Base-by-base conservation (phyloP, 2,888 invertebrate genomes). In the Dorcus hopei region DNA sequence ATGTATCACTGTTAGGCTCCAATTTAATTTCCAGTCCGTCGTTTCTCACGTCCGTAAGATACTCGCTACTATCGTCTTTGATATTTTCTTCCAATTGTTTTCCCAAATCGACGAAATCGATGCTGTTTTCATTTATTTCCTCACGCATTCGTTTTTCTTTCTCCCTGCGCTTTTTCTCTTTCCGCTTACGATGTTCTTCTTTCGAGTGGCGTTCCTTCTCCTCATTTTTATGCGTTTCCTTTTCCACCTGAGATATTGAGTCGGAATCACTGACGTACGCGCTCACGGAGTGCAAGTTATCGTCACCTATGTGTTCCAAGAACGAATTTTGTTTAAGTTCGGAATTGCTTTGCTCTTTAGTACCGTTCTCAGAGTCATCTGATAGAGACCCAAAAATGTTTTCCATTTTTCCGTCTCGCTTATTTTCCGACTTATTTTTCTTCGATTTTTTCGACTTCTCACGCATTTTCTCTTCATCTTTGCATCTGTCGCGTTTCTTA, bases 341-440 rank as follows among this genome's bases (percentile, higher is more conserved):
- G 33, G 23, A 48, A 42, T 19, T 59, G 16, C 67, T 65, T 33
- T 68, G 59, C 16, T 73, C 76, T 68, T 75, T 74, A 39, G 62
- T 59, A 9, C 74, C 75, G 59, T 74, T 74, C 65, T 81, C 81
- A 2, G 81, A 81, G 63, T 87, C 86, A 67, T 93, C 93, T 1
- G 93, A 92, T 60, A 93, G 80, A 9, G 92, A 90, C 0, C 93
- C 93, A 77, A 93, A 93, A 61, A 93, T 93, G 67, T 91, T 92
- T 75, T 93, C 91, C 89, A 93, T 90, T 77, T 91, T 90, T 26
- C 87, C 91, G 66, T 89, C 90, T 61, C 89, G 86, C 68, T 80
- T 79, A 67, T 80, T 80, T 43, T 77, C 75, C 9, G 71, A 66
- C 62, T 74, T 77, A 41, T 66, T 74, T 66, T 80, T 83, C 72